Evolutionary conservation across 2,113 vertebrate genomes (phyloP), one percentile per base, ranked within the genome.

Genomic region (Scytalopus superciliaris): DNA sequence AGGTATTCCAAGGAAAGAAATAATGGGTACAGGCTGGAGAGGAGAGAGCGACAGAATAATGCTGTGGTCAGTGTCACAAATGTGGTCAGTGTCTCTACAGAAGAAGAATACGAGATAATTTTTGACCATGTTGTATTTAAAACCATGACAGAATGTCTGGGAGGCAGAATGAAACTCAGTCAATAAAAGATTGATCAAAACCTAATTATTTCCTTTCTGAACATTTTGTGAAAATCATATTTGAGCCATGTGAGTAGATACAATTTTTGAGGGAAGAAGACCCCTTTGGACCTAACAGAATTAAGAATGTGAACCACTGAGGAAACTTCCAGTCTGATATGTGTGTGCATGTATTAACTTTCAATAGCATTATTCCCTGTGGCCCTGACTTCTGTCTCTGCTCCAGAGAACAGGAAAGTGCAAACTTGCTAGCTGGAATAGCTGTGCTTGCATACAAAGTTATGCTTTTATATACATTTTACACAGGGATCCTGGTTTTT

Each of bases 291-390:
- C 40, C 57, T 39, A n/a, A 45, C 9, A 69, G 49, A 76, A 44
- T 19, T 70, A 57, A 13, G 30, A 90, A 64, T 33, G 16, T 62
- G 39, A 67, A 23, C n/a, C 22, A 37, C 18, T 52, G 59, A 44
- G 30, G 35, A 78, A 74, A 53, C 2, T 56, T 78, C n/a, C 18
- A 78, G 16, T 22, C 23, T 33, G 60, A 57, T 27, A 19, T 50
- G 14, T 45, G 24, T 50, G 22, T 33, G 3, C 0, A 0, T 59
- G 6, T 21, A 5, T 39, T 64, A 39, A 47, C 14, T 70, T 66
- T 30, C 15, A 22, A 64, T 42, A 81, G 19, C 14, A 70, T 69
- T 90, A 37, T 21, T 40, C 24, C 14, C 12, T 44, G 59, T 81
- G 31, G 21, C 47, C 30, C 33, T 91, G 52, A 10, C 33, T 90